Evolutionary conservation across 2,797 vertebrate species (phyloP), one percentile per base, ranked within the genome.

Genomic region (Smutsia temminckii): DNA sequence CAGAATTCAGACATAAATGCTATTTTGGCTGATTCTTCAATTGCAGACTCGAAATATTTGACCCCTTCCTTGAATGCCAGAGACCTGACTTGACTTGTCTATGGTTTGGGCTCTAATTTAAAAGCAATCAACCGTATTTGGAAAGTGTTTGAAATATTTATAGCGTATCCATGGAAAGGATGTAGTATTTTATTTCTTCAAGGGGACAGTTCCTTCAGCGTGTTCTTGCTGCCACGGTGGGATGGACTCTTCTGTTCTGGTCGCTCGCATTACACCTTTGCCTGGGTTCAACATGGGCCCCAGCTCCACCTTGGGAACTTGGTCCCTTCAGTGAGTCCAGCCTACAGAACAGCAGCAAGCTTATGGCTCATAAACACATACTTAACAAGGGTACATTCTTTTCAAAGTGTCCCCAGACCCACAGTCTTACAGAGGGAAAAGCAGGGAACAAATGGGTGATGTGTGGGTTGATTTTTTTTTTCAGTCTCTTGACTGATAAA

Each of bases 131-230:
- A 49, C 94, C 94, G 16, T 55, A 85, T 96, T 85, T 90, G 89
- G 92, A 37, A 12, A 0, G 40, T 55, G 40, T 71, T 94, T 97
- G 93, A 61, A 51, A 74, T 16, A 42, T 2, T 23, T 0, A 23
- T 91, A 91, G 79, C 91, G 93, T 81, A 66, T 81, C 96, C 92
- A 16, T 83, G 84, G 80, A 80, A 94, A 87, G 34, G 81, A 88
- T 86, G 89, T 77, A 16, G 34, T 37, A 51, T 74, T 93, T 83
- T 61, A 42, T 10, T 84, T 96, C 93, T 97, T 97, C 92, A 29
- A 68, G 97, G 92, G 86, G 68, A 55, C 92, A 93, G 93, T 97
- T 95, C 97, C 97, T 97, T 97, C 93, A 94, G 89, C 93, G 74
- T 63, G 90, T 79, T 72, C 96, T 97, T 86, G 78, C 94, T 95